Evolutionary conservation across 2,113 vertebrate genomes (phyloP), one percentile per base, ranked within the genome.

Genomic region (Uria aalge): DNA sequence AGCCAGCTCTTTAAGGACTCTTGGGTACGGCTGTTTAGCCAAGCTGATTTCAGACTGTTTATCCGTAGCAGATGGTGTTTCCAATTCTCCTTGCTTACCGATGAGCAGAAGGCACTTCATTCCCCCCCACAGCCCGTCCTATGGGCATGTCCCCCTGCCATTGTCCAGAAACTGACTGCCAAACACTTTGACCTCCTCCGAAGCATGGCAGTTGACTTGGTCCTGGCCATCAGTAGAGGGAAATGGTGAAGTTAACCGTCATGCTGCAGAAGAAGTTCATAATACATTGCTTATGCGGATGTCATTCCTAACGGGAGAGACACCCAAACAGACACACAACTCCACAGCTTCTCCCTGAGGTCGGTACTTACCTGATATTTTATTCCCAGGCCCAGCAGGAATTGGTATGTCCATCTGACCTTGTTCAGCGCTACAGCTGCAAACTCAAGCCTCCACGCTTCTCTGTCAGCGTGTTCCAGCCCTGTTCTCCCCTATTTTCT

Each of bases 1-100:
- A 80, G 77, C 57, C 53, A 88, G 63, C 78, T 77, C 78, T 43
- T 48, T 9, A 27, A 88, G 67, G 78, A 56, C 88, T 92, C 92
- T 71, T 12, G 85, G 67, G 74, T 52, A 66, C 0, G 4, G 41
- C 53, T 83, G 48, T 81, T 90, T 48, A 86, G 82, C 92, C 94
- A 62, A 76, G 88, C 48, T 86, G 78, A 74, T 85, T 94, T 73
- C 45, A 91, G 71, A 23, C 82, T 90, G 71, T 92, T 94, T 92
- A 80, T 69, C 74, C 2, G 3, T 6, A 83, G 67, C 90, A 95
- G 74, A 83, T 73, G 88, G 59, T 80, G 62, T 83, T 85, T 90
- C 81, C 81, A 47, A 2, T 18, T 73, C 82, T 85, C 47, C 56
- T 85, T 27, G 62, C 29, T 91, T 53, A 20, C 62, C 79, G 22